These are phyloP conservation scores for Esox masquinongy DNA, from an alignment of 2,797 vertebrate species.

Conservation along the genomic window DNA sequence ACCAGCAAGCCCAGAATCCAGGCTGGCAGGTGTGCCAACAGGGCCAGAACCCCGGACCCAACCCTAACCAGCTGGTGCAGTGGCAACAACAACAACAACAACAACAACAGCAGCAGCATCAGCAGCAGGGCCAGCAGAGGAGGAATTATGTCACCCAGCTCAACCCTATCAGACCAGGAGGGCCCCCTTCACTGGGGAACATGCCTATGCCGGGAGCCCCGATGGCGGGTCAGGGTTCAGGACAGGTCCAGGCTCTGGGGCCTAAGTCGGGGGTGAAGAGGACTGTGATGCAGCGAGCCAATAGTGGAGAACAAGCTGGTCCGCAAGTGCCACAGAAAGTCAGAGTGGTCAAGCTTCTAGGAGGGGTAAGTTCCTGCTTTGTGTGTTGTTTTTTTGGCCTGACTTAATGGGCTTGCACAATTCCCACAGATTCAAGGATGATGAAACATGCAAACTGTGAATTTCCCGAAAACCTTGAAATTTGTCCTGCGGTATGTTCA, in stretches of 20 bases:
- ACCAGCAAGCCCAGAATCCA: not conserved
- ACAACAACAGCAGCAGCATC: conserved; percentile 49
- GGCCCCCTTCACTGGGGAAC: conserved; percentile 41
- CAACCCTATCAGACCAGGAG: conserved; percentile 66
- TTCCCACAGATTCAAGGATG: not conserved
- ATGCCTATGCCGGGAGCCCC: conserved; percentile 55
- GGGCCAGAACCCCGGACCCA: conserved; percentile 65
- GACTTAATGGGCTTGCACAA: conserved; percentile 5
- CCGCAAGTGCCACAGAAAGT: conserved; percentile 90
- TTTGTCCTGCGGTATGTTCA: not conserved
- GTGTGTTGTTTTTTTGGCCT: conserved; percentile 27
- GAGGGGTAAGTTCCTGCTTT: conserved; percentile 82
- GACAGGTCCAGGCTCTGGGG: conserved; percentile 53
- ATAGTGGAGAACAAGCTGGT: conserved; percentile 72
- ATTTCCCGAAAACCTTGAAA: not conserved
- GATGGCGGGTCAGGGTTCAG: conserved; percentile 36
- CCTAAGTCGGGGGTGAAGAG: conserved; percentile 84
- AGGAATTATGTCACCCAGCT: conserved; percentile 69
- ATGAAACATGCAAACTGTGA: not conserved
- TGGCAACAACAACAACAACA: conserved; percentile 47
- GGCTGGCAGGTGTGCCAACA: conserved; percentile 20
- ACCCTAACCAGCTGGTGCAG: conserved; percentile 69
- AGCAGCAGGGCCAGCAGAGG: conserved; percentile 70
- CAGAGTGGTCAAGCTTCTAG: conserved; percentile 90
- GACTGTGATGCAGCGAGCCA: conserved; percentile 93